Evolutionary conservation across 2,888 invertebrate species (phyloP).

Genomic region (Galerucella calmariensis): DNA sequence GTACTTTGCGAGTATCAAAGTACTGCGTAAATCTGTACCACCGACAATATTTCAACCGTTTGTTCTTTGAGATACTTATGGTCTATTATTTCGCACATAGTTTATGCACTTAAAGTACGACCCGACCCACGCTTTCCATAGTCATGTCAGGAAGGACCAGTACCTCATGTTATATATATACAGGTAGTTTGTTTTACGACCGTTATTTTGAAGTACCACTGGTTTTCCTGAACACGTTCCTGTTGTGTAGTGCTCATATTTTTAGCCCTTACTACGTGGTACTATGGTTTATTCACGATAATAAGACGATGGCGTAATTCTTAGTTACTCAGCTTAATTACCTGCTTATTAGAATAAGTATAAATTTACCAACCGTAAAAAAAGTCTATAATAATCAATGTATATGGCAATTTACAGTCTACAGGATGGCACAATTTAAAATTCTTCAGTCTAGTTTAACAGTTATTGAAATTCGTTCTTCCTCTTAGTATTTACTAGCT

Average conservation of each 20-base stretch:
- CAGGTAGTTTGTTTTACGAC: constrained; percentile 14
- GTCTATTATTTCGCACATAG: constrained; percentile 56
- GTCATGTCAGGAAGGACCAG: constrained; percentile 47
- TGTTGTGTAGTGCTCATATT: not conserved
- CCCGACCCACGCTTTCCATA: constrained; percentile 55
- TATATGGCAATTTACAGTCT: too few species aligned
- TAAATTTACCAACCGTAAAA: too few species aligned
- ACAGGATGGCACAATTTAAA: too few species aligned
- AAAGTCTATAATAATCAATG: too few species aligned
- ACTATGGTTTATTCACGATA: not conserved
- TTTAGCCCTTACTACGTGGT: not conserved
- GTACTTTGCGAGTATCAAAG: constrained; percentile 25
- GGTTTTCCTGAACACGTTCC: not conserved
- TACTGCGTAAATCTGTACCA: constrained; percentile 38
- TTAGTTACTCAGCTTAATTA: too few species aligned
- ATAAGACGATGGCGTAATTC: too few species aligned
- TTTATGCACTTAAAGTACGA: constrained; percentile 56
- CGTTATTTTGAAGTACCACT: constrained; percentile 6
- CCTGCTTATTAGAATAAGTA: too few species aligned
- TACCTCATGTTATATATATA: constrained; percentile 23
- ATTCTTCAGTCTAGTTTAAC: too few species aligned
- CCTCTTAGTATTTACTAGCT: too few species aligned
- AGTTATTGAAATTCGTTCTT: too few species aligned
- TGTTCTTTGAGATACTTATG: constrained; percentile 54
- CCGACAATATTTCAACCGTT: constrained; percentile 34